Base-by-base conservation (phyloP, 2,888 invertebrate species). In the Bembecia ichneumoniformis region DNA sequence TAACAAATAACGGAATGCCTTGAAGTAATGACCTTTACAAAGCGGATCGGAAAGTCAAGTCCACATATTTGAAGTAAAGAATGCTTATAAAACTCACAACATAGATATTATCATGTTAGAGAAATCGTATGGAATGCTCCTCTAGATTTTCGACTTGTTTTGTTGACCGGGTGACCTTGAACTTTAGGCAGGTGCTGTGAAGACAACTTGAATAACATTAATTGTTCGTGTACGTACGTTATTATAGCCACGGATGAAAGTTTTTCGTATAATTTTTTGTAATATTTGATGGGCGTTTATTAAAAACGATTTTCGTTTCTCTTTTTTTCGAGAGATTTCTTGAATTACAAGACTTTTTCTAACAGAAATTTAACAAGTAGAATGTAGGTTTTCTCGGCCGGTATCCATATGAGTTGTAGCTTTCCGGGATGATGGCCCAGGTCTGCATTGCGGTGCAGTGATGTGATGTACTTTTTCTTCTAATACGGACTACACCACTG, bases 91-190 rank as follows among this genome's bases (percentile, higher is more conserved):
- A 61, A 74, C 70, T 68, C 66, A 72, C 69, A 68, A 66, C 65
- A 65, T 66, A 68, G 61, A 62, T 66, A 72, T 70, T 72, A 74
- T 72, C 63, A 56, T 57, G 67, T 67, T 69, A 68, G 79, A 79
- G 83, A 84, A 81, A 82, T 82, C 82, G 71, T 70, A 64, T 63
- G 68, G 67, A 66, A 64, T 66, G 62, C 57, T 59, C 60, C 54
- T 56, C 58, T 58, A 54, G 61, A 55, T 57, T 57, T 56, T 58
- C 55, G 54, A 58, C 59, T 49, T 54, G 58, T 60, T 57, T 57
- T 59, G 59, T 63, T 74, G 75, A 71, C 71, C 71, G 58, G 66
- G 64, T 77, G 74, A 78, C 82, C 82, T 82, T 82, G 81, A 72
- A 79, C 74, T 78, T 79, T 51, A 61, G 60, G 62, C 71, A 74